Percentiles rank a stretch among this genome's conserved stretches.
These are phyloP conservation scores for Urechis unicinctus DNA, from an alignment of 2,888 invertebrate genomes.

Conservation along the genomic window DNA sequence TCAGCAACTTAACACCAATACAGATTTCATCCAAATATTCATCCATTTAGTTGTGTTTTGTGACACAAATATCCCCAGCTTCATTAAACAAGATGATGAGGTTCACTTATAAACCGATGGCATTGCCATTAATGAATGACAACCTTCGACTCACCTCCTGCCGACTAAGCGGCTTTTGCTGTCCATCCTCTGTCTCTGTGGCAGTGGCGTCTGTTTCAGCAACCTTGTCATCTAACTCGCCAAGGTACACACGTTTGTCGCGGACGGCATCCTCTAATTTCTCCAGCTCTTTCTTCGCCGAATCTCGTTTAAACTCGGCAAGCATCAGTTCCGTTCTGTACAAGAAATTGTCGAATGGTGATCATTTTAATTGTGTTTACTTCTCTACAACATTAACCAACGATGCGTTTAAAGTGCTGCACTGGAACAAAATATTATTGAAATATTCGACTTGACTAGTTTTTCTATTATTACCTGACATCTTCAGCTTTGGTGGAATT, in stretches of 20 bases:
- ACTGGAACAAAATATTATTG: not conserved
- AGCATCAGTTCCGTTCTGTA: conserved; percentile 41
- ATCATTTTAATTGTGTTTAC: not conserved
- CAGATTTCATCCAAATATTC: too few species aligned
- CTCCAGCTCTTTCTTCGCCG: conserved; percentile 37
- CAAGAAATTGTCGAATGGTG: not conserved
- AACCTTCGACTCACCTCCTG: too few species aligned
- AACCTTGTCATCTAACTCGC: not conserved
- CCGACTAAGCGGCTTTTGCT: too few species aligned
- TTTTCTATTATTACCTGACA: conserved; percentile 27
- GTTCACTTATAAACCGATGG: too few species aligned
- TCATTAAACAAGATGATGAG: too few species aligned
- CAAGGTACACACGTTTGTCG: too few species aligned
- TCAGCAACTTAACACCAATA: conserved; percentile 26
- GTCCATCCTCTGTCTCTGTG: too few species aligned
- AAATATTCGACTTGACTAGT: not conserved
- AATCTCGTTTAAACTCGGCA: conserved; percentile 42
- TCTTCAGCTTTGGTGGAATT: conserved; percentile 36
- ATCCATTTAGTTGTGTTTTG: too few species aligned
- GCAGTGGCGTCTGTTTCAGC: not conserved
- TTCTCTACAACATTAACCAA: too few species aligned
- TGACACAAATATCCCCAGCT: too few species aligned
- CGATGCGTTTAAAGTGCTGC: not conserved
- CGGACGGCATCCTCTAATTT: too few species aligned
- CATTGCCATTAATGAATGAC: too few species aligned